These are phyloP conservation scores for Eolophus roseicapilla DNA, from an alignment of 2,113 vertebrate species.

Conservation along the genomic window DNA sequence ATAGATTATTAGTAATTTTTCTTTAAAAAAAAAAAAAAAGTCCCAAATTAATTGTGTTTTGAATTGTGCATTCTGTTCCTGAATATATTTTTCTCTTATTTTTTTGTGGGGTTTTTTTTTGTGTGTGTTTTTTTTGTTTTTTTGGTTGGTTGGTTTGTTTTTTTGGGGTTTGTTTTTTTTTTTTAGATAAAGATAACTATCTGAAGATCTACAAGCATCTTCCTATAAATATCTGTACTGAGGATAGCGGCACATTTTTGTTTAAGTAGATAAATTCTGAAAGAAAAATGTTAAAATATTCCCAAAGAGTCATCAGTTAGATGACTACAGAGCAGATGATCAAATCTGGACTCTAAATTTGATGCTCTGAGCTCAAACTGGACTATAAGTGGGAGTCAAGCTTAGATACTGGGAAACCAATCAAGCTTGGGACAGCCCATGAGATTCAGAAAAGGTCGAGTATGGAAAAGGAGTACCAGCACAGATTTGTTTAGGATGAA, in stretches of 20 bases:
- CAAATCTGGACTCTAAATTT: neutral
- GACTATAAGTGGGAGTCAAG: neutral
- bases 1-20: neutral
- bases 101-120: neutral
- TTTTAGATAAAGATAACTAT: neutral
- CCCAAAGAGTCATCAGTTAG: neutral
- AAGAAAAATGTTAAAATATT: neutral
- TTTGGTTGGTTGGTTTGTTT: neutral
- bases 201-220: neutral
- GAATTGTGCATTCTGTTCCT: neutral
- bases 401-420: neutral
- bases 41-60: neutral
- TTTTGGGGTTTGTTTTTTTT: neutral
- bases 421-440: neutral
- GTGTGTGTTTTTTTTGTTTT: neutral
- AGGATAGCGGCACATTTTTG: neutral
- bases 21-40: neutral
- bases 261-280: neutral
- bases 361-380: neutral
- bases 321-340: neutral
- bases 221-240: neutral
- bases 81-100: neutral
- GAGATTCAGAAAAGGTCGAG: neutral
- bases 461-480: neutral
- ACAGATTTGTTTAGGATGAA: neutral